Evolutionary conservation across 2,888 invertebrate genomes (phyloP).

Genomic region (Synanthedon tipuliformis): DNA sequence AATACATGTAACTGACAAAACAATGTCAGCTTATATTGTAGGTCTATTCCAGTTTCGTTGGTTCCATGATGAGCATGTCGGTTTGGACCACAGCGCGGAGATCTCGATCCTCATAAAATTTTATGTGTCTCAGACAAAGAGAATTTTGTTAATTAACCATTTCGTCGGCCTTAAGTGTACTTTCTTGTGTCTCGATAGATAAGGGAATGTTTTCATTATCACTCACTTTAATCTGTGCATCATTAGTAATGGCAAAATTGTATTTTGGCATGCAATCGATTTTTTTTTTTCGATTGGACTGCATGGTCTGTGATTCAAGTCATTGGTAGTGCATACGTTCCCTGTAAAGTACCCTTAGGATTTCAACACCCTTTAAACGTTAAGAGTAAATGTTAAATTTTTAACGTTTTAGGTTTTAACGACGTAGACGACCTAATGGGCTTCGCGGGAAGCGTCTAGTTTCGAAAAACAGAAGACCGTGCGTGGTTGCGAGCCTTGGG

Average conservation of each 20-base stretch:
- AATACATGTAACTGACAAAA: too few species aligned
- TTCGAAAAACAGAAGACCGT: too few species aligned
- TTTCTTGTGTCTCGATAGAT: constrained; percentile 51
- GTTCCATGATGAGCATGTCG: not conserved
- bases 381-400: too few species aligned
- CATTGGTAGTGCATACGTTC: too few species aligned
- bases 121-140: constrained; percentile 67
- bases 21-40: too few species aligned
- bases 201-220: constrained; percentile 45
- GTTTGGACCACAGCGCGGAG: constrained; percentile 27
- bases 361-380: too few species aligned
- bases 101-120: constrained; percentile 69
- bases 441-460: too few species aligned
- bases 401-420: too few species aligned
- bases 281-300: not conserved
- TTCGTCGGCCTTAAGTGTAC: constrained; percentile 34
- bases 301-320: too few species aligned
- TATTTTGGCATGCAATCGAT: not conserved
- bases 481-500: too few species aligned
- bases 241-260: constrained; percentile 4
- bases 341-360: too few species aligned
- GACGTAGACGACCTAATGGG: too few species aligned
- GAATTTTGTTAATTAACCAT: constrained; percentile 67
- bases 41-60: not conserved
- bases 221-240: constrained; percentile 38